Evolutionary conservation across 2,797 vertebrate species (phyloP), one percentile per base, ranked within the genome.

Genomic region (Bovichtus variegatus): DNA sequence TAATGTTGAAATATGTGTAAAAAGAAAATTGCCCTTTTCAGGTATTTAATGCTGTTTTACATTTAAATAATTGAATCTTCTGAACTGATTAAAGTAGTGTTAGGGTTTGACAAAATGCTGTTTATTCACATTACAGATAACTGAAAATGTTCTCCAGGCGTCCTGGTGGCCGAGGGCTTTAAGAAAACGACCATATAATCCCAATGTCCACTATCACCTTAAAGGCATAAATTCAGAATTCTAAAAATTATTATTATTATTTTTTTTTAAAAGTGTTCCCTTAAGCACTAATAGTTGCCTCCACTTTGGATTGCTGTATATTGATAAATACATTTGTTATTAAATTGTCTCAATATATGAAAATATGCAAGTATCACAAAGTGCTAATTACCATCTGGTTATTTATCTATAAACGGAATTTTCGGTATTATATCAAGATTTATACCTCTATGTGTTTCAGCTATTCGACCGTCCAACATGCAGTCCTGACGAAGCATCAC

Each of bases 241-340:
- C n/a, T n/a, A n/a, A n/a, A n/a, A n/a, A n/a, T n/a, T n/a, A n/a
- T n/a, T n/a, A n/a, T n/a, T n/a, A n/a, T n/a, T n/a, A n/a, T n/a
- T n/a, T n/a, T n/a, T n/a, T n/a, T n/a, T n/a, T n/a, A n/a, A n/a
- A n/a, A n/a, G n/a, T n/a, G n/a, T n/a, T n/a, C n/a, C n/a, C n/a
- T n/a, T n/a, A n/a, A n/a, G 8, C 43, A 34, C 27, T 29, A 34
- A 34, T 15, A 62, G n/a, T n/a, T n/a, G n/a, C n/a, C n/a, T n/a
- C n/a, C n/a, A n/a, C n/a, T n/a, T n/a, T n/a, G 43, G 43, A 27
- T 27, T 49, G 0, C 7, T 27, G 0, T 27, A 51, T 38, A 36
- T 36, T 58, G 36, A 59, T 16, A 36, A 21, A 58, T 9, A 7
- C 23, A n/a, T 59, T 16, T 15, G 55, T 58, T 23, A 36, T 29